phyloP scores from a whole-genome alignment of 2,797 vertebrate genomes.

The Lophius americanus region DNA sequence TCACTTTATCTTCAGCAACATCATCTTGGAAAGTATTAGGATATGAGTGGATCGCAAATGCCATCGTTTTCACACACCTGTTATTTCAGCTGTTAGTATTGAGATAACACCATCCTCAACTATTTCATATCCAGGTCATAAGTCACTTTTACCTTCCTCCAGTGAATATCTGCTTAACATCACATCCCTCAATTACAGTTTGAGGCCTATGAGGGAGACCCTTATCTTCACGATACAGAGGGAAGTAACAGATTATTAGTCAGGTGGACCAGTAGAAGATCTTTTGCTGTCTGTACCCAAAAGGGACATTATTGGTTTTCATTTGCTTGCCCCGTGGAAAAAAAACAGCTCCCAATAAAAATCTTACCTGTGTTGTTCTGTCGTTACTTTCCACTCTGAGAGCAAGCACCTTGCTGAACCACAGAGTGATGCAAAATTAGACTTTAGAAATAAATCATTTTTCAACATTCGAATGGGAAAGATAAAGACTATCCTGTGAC shows the following conservation, averaged over 20 bases:
- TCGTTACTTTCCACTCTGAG: neutral
- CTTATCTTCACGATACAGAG: slow-evolving; percentile 65
- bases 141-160: slow-evolving; percentile 34
- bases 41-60: slow-evolving; percentile 5
- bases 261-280: slow-evolving; percentile 22
- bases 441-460: neutral
- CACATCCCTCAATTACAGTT: slow-evolving; percentile 40
- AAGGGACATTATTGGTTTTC: slow-evolving; percentile 49
- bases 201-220: slow-evolving; percentile 42
- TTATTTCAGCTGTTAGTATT: slow-evolving; percentile 23
- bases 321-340: neutral
- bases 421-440: neutral
- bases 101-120: slow-evolving; percentile 19
- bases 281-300: slow-evolving; percentile 20
- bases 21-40: neutral
- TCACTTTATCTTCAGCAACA: neutral
- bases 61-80: slow-evolving; percentile 1
- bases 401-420: neutral
- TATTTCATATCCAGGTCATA: slow-evolving; percentile 49
- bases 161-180: slow-evolving; percentile 57
- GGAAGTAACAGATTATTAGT: slow-evolving; percentile 50
- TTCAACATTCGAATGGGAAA: neutral
- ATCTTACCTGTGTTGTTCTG: slow-evolving; percentile 8
- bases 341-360: slow-evolving; percentile 14
- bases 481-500: neutral